Percentiles rank a stretch among this genome's conserved stretches.
phyloP scores from a whole-genome alignment of 2,113 vertebrate genomes.

The Leptodactylus fuscus region DNA sequence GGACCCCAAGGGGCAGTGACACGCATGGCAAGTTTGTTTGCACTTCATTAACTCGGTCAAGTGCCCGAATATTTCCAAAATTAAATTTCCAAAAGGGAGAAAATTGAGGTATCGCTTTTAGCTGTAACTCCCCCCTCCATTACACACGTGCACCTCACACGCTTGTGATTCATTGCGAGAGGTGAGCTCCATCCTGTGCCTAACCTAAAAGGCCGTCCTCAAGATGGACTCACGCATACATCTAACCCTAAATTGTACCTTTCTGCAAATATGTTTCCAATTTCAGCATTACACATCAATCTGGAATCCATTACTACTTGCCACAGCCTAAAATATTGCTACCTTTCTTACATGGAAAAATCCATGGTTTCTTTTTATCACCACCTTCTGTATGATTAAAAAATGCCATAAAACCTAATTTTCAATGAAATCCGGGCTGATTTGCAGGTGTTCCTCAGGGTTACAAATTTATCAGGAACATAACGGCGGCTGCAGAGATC shows the following conservation, averaged over 20 bases:
- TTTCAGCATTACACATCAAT: constrained; percentile 77
- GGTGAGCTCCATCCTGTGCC: constrained; percentile 64
- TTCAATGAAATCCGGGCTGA: constrained; percentile 88
- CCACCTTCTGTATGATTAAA: constrained; percentile 87
- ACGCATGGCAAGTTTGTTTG: constrained; percentile 34
- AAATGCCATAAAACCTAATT: constrained; percentile 88
- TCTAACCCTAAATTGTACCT: constrained; percentile 67
- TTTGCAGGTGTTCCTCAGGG: constrained; percentile 90
- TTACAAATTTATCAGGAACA: constrained; percentile 92
- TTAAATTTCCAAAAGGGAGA: not conserved
- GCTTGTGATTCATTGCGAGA: constrained; percentile 16
- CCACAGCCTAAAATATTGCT: constrained; percentile 85
- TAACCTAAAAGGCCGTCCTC: constrained; percentile 59
- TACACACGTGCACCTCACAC: constrained; percentile 9
- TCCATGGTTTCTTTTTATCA: constrained; percentile 84
- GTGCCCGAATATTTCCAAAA: constrained; percentile 8
- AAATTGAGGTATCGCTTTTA: not conserved
- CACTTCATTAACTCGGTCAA: constrained; percentile 28
- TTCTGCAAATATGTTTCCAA: constrained; percentile 80
- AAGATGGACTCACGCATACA: constrained; percentile 63
- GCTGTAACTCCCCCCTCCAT: not conserved
- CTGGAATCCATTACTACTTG: constrained; percentile 81
- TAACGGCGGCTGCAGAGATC: constrained; percentile 89
- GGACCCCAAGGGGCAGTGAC: constrained; percentile 12
- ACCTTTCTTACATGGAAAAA: constrained; percentile 80